Evolutionary conservation across 2,797 vertebrate species (phyloP), one percentile per base, ranked within the genome.

Genomic region (Lycodopsis pacificus): DNA sequence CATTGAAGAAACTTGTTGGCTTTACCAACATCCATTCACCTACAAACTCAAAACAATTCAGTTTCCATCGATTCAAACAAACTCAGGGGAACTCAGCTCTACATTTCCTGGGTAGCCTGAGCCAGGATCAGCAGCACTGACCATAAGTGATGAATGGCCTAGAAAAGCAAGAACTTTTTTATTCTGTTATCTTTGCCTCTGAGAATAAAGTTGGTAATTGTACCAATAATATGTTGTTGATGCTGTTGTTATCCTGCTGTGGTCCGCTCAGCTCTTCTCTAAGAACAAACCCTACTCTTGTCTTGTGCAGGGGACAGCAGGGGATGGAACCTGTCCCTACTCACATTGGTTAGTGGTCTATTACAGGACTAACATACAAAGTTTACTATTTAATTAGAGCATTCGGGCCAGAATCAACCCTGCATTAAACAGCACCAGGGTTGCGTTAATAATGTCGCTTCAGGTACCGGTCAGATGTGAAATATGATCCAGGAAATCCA

Each of bases 101-200:
- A 20, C 19, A 48, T 65, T 54, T 38, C 49, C 22, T 19, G 13
- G 2, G 42, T 40, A 15, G 34, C 25, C n/a, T 62, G 49, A 32
- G 48, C 56, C 36, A 56, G 67, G 6, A 59, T 36, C 40, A 53
- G 71, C 70, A 70, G 44, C 44, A 12, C 62, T 56, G 73, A 71
- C 27, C 54, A 7, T 32, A 48, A 20, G 62, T 74, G 84, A 86
- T 74, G 34, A 80, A 75, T 77, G 57, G 5, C 54, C 44, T 22
- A 2, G 14, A 44, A 59, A 49, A 64, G 36, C 8, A n/a, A 44
- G 27, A 69, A 38, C 40, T 19, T 69, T 53, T 70, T 64, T 44
- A 38, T 62, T 64, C 27, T 14, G n/a, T 72, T 63, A 38, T 8
- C 46, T 61, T 58, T 42, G 38, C 14, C 20, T 15, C 56, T 11